Base-by-base conservation (phyloP, 2,113 vertebrate genomes). In the Salminus brasiliensis region DNA sequence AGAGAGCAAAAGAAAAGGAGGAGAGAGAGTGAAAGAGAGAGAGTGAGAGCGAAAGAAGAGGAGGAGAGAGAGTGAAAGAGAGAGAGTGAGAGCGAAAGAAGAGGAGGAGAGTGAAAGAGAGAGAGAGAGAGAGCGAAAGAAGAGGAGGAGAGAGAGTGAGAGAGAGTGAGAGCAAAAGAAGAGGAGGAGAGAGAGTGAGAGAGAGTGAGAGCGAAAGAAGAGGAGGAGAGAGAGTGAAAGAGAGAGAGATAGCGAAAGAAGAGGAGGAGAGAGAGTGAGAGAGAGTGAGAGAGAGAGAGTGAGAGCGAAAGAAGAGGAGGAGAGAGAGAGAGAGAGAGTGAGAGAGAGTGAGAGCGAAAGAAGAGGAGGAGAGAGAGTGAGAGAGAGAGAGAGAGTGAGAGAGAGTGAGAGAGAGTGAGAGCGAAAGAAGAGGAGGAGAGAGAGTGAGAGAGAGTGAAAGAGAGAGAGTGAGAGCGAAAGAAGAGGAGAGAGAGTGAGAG, bases 361-460 rank as follows among this genome's bases (percentile, higher is more conserved):
- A n/a, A n/a, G 43, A 45, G 34, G 8, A 4, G 16, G 43, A 45
- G 12, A 45, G 43, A 18, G 9, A 47, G 41, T 34, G 69, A 34
- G 43, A 18, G 70, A 55, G 16, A 16, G 23, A 52, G 69, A 55
- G 29, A 72, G 69, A 72, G 29, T 34, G 29, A 34, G 15, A 5
- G 21, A 32, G n/a, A n/a, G n/a, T n/a, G n/a, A n/a, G n/a, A 25
- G 87, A 87, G 16, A 21, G 83, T 59, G 15, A 81, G 87, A 59
- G 4, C 89, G 87, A 87, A 89, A 88, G 89, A 90, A 91, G 90
- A 89, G 65, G 13, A 12, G 41, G 45, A 30, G 45, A 15, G 16
- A 7, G 8, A 45, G 12, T 15, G 43, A 18, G 9, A 47, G 69
- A 34, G 43, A 18, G 70, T 36, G 16, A 16, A 13, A 52, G 69